phyloP scores from a whole-genome alignment of 2,113 vertebrate species.

The Circaetus cinerascens region DNA sequence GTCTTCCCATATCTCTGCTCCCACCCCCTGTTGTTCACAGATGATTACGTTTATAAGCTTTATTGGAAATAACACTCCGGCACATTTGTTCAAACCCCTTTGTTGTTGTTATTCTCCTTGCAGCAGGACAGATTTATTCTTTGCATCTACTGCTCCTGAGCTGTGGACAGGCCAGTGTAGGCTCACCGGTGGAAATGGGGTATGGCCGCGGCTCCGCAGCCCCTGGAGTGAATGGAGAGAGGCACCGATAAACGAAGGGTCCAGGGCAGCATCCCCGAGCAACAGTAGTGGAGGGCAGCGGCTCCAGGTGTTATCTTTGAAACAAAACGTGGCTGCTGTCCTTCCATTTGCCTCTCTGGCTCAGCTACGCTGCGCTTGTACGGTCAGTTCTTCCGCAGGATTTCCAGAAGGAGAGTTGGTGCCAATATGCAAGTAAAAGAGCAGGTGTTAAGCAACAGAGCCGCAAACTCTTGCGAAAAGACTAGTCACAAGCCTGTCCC shows the following conservation, averaged over 20 bases:
- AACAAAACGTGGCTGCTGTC: background rate
- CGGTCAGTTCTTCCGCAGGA: background rate
- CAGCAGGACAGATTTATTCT: background rate
- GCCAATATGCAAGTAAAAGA: background rate
- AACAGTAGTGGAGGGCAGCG: background rate
- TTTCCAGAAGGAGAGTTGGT: background rate
- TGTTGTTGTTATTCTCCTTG: background rate
- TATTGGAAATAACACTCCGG: background rate
- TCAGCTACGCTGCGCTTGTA: background rate
- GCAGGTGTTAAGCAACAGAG: background rate
- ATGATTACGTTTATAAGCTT: background rate
- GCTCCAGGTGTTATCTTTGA: background rate
- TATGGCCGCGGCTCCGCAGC: background rate
- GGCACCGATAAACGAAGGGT: background rate
- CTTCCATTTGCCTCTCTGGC: background rate
- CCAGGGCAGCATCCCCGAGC: background rate
- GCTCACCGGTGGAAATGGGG: fast-evolving
- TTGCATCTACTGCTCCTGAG: background rate
- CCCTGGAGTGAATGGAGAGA: background rate
- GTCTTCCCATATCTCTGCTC: background rate
- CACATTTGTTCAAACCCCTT: background rate
- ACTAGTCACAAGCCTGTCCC: background rate
- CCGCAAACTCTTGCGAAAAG: no score
- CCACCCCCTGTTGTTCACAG: background rate
- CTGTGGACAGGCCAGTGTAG: background rate